Evolutionary conservation across 1,140 invertebrate species (phyloP), one percentile per base, ranked within the genome.

Genomic region (Brachionus sp.): DNA sequence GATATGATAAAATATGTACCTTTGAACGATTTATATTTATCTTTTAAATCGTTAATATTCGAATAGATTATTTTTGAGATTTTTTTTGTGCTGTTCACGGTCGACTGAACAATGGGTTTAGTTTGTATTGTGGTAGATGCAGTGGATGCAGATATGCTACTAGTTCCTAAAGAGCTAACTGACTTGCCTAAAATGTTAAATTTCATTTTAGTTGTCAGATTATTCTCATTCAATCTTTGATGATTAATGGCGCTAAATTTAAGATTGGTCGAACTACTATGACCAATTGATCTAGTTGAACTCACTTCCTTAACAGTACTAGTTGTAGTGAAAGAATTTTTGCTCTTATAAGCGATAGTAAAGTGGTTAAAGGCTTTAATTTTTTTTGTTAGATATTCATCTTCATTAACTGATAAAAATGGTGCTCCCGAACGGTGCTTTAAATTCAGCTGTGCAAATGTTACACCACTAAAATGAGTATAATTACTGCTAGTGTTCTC

Each of bases 21-120:
- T 75, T 75, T 75, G 33, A 46, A 75, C 9, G 70, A 75, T 75
- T 75, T 75, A 35, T 35, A 75, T 75, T 75, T 75, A 75, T 29
- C 44, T 46, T 75, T 75, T 75, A 75, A 75, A 75, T 75, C 42
- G 23, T 46, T 75, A 44, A 75, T 9, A 75, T 50, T 29, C 19
- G 70, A 46, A 46, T 75, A 75, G 44, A 75, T 35, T 25, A 75
- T 75, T 35, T 75, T 75, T 35, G 70, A 23, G 23, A 10, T 75
- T 46, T 75, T 75, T n/a, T 68, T 68, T 68, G 35, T 35, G 12
- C 13, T 35, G 35, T 68, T 68, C 7, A 9, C 50, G 9, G 50
- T 57, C 16, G 50, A 57, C 19, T 57, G 7, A 57, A 19, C 16
- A 19, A 57, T 23, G 16, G 50, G 50, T 57, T 19, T 57, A 57